These are phyloP conservation scores for Tupiocoris notatus DNA, from an alignment of 2,888 invertebrate species.

Conservation along the genomic window DNA sequence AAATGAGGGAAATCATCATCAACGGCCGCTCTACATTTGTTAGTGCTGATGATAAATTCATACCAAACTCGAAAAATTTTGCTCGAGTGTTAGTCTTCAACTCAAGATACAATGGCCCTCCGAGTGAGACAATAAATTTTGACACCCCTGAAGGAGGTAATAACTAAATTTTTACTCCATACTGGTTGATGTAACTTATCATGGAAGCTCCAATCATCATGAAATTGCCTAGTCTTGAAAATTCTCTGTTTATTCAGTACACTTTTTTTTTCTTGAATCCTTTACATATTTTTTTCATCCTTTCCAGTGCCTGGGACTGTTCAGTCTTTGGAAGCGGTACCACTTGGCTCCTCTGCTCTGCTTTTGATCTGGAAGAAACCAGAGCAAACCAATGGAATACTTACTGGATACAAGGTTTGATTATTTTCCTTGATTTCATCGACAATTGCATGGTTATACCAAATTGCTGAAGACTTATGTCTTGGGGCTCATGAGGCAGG, in stretches of 20 bases:
- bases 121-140: conserved; percentile 79
- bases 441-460: too few relatives aligned
- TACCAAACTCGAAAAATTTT: conserved; percentile 82
- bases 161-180: too few relatives aligned
- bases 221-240: too few relatives aligned
- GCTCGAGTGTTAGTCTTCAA: conserved; percentile 89
- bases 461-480: too few relatives aligned
- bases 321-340: conserved; percentile 76
- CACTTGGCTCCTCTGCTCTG: conserved; percentile 85
- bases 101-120: conserved; percentile 85
- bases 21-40: conserved; percentile 61
- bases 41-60: conserved; percentile 72
- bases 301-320: conserved; percentile 76
- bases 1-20: conserved; percentile 70
- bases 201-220: too few relatives aligned
- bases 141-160: conserved; percentile 81
- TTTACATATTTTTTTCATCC: not conserved
- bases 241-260: too few relatives aligned
- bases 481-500: too few relatives aligned
- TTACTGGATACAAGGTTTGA: conserved; percentile 76
- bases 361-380: conserved; percentile 91
- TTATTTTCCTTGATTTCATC: not conserved
- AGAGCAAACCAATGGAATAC: conserved; percentile 82
- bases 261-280: too few relatives aligned
- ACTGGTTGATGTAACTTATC: too few relatives aligned